Percentiles rank a stretch among this genome's conserved stretches.
phyloP scores from a whole-genome alignment of 2,113 vertebrate species.

The Melanerpes formicivorus region DNA sequence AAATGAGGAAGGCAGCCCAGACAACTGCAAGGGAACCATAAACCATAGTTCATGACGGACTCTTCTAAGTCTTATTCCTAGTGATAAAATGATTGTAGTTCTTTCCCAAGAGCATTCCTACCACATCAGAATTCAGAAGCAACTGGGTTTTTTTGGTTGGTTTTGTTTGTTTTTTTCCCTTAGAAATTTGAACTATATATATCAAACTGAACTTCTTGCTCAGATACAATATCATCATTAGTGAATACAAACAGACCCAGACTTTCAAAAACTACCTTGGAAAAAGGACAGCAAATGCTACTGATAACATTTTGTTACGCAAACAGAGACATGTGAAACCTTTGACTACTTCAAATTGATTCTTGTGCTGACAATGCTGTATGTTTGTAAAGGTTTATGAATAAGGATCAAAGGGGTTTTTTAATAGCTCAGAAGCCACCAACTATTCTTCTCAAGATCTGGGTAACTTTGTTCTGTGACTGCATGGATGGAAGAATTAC shows the following conservation, averaged over 20 bases:
- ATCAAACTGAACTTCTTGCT: background rate
- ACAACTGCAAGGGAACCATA: background rate
- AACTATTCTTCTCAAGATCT: background rate
- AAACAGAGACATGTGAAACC: background rate
- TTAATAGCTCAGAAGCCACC: background rate
- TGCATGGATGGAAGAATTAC: background rate
- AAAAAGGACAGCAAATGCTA: background rate
- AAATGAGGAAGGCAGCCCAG: background rate
- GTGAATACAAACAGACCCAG: background rate
- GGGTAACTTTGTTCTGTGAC: background rate
- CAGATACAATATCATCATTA: background rate
- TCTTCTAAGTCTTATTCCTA: background rate
- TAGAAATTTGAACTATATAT: background rate
- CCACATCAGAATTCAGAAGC: background rate
- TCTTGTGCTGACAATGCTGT: background rate
- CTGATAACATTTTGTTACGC: background rate
- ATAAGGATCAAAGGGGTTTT: background rate
- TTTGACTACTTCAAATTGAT: background rate
- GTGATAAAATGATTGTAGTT: background rate
- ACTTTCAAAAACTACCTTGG: background rate
- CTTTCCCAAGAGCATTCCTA: background rate
- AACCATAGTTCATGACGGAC: background rate
- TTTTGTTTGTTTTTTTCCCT: background rate
- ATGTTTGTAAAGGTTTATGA: background rate
- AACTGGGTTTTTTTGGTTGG: background rate